These are phyloP conservation scores for Drosophila ohnishii DNA, from an alignment of 1,140 invertebrate species.

Conservation along the genomic window DNA sequence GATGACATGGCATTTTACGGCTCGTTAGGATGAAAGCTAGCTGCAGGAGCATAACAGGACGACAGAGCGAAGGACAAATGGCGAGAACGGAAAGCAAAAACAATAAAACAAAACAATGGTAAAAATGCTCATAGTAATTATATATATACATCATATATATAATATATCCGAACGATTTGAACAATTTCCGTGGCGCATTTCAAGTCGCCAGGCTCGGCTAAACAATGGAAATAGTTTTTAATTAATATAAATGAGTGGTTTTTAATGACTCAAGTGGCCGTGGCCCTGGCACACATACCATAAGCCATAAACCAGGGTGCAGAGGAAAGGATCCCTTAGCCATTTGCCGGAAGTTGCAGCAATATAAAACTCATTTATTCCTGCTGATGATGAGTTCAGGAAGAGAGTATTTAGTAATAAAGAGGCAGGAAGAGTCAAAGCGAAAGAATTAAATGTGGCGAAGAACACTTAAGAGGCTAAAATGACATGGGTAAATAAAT, in stretches of 20 bases:
- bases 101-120: slow-evolving; percentile 36
- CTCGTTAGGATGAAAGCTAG: slow-evolving; percentile 40
- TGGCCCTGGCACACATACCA: slow-evolving; percentile 10
- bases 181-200: slow-evolving; percentile 45
- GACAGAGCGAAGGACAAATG: slow-evolving; percentile 12
- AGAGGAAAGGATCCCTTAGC: not conserved
- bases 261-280: slow-evolving; percentile 37
- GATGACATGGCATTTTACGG: slow-evolving; percentile 54
- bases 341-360: not conserved
- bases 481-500: not conserved
- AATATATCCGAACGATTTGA: slow-evolving; percentile 26
- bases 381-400: slow-evolving; percentile 4
- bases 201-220: slow-evolving; percentile 10
- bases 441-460: not conserved
- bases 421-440: not conserved
- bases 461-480: not conserved
- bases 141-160: slow-evolving; percentile 7
- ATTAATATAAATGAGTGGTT: slow-evolving; percentile 69
- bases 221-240: slow-evolving; percentile 69
- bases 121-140: slow-evolving; percentile 61
- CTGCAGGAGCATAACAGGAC: slow-evolving; percentile 2
- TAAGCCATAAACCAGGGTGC: slow-evolving; percentile 10
- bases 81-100: slow-evolving; percentile 5
- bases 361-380: slow-evolving; percentile 8
- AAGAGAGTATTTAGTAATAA: slow-evolving; percentile 11